Percentiles rank a stretch among this genome's conserved stretches.
Conservation (phyloP, 2,888 invertebrate species). For the Camptogramma bilineatum region DNA sequence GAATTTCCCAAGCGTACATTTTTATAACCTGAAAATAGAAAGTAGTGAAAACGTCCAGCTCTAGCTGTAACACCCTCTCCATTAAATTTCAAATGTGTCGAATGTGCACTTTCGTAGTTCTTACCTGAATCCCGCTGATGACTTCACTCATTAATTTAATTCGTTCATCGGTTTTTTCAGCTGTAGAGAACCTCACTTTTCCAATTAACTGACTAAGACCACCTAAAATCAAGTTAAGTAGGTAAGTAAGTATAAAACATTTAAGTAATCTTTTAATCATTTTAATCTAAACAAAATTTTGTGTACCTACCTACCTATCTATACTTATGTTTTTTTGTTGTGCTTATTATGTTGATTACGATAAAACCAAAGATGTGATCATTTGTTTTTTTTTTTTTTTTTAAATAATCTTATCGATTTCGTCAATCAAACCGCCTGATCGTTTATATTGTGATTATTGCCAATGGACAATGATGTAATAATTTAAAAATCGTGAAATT, state of each 20-base stretch:
- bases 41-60: neutral
- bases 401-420: too few relatives aligned
- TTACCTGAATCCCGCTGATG: conserved; percentile 95
- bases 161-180: conserved; percentile 93
- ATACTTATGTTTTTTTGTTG: too few relatives aligned
- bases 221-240: conserved; percentile 60
- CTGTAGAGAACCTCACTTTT: conserved; percentile 89
- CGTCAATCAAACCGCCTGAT: too few relatives aligned
- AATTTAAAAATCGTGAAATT: neutral
- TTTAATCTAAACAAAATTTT: too few relatives aligned
- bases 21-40: conserved; percentile 90
- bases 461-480: too few relatives aligned
- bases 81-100: neutral
- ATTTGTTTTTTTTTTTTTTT: too few relatives aligned
- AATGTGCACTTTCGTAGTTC: conserved; percentile 48
- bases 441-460: too few relatives aligned
- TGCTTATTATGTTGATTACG: too few relatives aligned
- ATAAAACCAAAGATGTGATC: too few relatives aligned
- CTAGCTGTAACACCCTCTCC: neutral
- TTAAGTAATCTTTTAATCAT: too few relatives aligned
- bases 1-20: conserved; percentile 98
- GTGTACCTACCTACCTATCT: too few relatives aligned
- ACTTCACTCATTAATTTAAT: conserved; percentile 97
- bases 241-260: too few relatives aligned
- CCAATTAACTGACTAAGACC: conserved; percentile 84